These are phyloP conservation scores for Caradrina kadenii DNA, from an alignment of 2,888 invertebrate species.

Conservation along the genomic window DNA sequence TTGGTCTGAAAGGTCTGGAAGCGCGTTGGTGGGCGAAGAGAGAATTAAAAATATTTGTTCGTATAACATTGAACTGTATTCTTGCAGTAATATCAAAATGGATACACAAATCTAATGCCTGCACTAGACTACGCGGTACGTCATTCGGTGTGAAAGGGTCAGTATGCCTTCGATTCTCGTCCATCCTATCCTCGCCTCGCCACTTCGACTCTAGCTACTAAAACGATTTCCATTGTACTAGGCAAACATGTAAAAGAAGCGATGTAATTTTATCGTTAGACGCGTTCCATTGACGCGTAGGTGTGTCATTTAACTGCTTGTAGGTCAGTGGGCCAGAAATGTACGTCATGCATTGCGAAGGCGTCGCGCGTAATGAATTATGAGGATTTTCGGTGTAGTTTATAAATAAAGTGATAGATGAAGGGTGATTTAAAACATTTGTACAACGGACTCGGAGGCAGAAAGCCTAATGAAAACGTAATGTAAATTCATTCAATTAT, in stretches of 20 bases:
- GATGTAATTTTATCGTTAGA: constrained; percentile 23
- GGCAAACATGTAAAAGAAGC: constrained; percentile 4
- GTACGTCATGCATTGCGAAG: constrained; percentile 59
- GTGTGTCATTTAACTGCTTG: constrained; percentile 65
- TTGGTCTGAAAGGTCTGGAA: no score
- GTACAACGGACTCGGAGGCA: background rate
- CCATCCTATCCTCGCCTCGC: no score
- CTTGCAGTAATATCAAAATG: no score
- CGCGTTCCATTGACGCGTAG: constrained; percentile 67
- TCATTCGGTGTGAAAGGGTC: no score
- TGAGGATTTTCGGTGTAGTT: constrained; percentile 1
- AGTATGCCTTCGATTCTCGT: no score
- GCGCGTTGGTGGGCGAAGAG: no score
- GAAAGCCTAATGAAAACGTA: no score
- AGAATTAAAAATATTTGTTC: no score
- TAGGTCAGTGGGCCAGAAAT: constrained; percentile 73
- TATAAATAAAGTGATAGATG: constrained; percentile 15
- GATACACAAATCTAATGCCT: no score
- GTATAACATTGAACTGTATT: no score
- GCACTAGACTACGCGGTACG: no score
- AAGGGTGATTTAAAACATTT: constrained; percentile 25
- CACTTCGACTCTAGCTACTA: background rate
- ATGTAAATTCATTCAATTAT: no score
- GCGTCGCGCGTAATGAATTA: constrained; percentile 28
- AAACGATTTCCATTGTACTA: constrained; percentile 28